Base-by-base conservation (phyloP, 2,797 vertebrate genomes). In the Sebastes diaconus region DNA sequence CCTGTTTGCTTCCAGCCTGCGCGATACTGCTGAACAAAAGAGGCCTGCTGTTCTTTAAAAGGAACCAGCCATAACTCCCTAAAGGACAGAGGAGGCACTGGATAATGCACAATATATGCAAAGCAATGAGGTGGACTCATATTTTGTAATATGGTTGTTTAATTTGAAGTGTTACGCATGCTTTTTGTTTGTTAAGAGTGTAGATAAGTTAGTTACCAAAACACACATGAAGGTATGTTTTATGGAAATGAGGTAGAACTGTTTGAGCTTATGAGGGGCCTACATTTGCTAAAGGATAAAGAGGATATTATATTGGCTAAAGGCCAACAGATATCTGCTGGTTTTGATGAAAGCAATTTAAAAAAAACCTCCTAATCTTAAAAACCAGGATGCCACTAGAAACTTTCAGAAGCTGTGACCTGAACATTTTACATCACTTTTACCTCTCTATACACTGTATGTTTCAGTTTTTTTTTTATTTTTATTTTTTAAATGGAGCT, bases 21-120 rank as follows among this genome's bases (percentile, higher is more conserved):
- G 68, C n/a, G 24, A 58, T 32, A 58, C 61, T 39, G 57, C 80
- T 74, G 75, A 87, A 88, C 77, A 46, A 73, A 87, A 86, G 76
- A 84, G 27, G 80, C 80, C 80, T 66, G 76, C 72, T 77, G 84
- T 84, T 82, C 78, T 89, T 68, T 10, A 64, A 46, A 77, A 84
- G 85, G 83, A 94, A 86, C 66, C 87, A 84, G 87, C 88, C 90
- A 91, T 90, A 75, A 90, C 57, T 73, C 68, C 66, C 68, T 71
- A 63, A 52, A 81, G 68, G 67, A 82, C 82, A 57, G 75, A 72
- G 74, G 75, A 72, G 73, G 74, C 71, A 64, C 75, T 58, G 73
- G 75, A 81, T 61, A 74, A 88, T 89, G 87, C 89, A 87, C 87
- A 86, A 74, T 52, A 75, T 82, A 93, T 90, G 81, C 85, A 92